phyloP scores from a whole-genome alignment of 2,888 invertebrate species.

The Aphodius granarius region DNA sequence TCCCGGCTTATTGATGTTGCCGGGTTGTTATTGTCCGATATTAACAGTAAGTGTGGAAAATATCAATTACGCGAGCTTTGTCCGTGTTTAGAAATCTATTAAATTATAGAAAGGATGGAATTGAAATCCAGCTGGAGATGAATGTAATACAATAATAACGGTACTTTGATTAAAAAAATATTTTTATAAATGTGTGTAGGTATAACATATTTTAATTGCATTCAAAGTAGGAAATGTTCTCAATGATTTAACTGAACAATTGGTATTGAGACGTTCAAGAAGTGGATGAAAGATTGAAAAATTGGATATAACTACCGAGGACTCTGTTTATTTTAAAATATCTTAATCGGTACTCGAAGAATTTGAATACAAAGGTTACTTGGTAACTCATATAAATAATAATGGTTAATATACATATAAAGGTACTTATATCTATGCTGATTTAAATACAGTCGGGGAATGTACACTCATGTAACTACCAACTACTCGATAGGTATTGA shows the following conservation, averaged over 20 bases:
- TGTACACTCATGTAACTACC: neutral
- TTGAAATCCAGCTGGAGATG: neutral
- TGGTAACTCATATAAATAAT: neutral
- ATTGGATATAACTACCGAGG: neutral
- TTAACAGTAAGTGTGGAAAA: neutral
- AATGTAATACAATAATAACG: neutral
- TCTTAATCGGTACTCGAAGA: neutral
- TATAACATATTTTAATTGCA: too few species aligned
- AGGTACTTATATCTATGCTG: neutral
- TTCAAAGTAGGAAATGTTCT: too few species aligned
- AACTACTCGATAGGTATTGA: neutral
- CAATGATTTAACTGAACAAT: neutral
- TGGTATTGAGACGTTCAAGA: neutral
- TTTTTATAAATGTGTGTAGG: neutral
- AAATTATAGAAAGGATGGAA: neutral
- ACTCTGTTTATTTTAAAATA: neutral
- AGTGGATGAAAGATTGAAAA: neutral
- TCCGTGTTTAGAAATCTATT: neutral
- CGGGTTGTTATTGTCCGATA: neutral
- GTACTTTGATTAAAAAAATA: neutral
- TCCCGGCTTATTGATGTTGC: neutral
- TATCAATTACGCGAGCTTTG: neutral
- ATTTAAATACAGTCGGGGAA: neutral
- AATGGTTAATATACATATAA: neutral
- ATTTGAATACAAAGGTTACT: neutral